These are phyloP conservation scores for Oreochromis mossambicus DNA, from an alignment of 2,797 vertebrate species.

Conservation along the genomic window DNA sequence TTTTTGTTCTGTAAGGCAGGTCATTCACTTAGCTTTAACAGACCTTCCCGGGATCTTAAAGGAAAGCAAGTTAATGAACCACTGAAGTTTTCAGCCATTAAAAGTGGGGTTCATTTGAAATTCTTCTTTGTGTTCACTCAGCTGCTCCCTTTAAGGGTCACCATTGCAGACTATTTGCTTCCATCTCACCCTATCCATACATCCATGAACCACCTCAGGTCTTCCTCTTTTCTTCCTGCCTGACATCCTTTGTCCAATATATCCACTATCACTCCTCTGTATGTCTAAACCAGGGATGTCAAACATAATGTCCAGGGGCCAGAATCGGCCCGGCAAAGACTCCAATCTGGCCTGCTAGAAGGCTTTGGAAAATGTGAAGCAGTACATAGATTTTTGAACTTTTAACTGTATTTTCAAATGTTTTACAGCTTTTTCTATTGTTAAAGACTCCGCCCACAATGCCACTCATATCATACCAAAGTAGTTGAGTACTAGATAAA, in stretches of 20 bases:
- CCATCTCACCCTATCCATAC: neutral
- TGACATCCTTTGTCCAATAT: neutral
- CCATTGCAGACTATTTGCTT: neutral
- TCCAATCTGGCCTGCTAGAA: neutral
- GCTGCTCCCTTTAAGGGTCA: neutral
- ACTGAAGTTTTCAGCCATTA: constrained; percentile 14
- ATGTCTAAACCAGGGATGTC: neutral
- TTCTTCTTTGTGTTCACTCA: neutral
- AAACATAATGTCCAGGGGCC: neutral
- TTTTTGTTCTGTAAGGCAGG: constrained; percentile 26
- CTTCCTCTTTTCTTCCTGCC: neutral
- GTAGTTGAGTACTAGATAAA: neutral
- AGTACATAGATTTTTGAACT: neutral
- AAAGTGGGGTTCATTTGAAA: neutral
- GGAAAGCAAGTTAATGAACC: constrained; percentile 44
- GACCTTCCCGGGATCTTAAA: constrained; percentile 21
- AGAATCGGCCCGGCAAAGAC: neutral
- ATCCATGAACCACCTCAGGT: neutral
- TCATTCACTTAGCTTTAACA: constrained; percentile 25
- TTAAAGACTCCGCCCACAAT: neutral
- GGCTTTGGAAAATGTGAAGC: neutral
- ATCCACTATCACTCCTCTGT: neutral
- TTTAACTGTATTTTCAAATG: neutral
- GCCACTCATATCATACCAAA: neutral
- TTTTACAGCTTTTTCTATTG: neutral